These are phyloP conservation scores for Watsonalla cultraria DNA, from an alignment of 2,888 invertebrate species.

Conservation along the genomic window DNA sequence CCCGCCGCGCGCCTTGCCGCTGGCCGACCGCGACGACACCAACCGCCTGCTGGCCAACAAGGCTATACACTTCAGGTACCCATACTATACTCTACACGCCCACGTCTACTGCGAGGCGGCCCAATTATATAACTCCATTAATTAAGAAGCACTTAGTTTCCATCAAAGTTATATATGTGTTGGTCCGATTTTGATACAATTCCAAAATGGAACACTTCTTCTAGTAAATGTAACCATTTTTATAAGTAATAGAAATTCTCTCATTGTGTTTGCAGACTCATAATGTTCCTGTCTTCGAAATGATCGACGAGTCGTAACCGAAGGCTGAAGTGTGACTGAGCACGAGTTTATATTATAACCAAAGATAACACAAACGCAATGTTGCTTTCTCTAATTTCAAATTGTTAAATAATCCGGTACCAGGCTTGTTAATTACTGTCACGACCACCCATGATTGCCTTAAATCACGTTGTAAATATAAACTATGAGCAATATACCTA, in stretches of 20 bases:
- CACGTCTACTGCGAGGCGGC: no score
- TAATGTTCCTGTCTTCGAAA: conserved; percentile 90
- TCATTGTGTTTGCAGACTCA: conserved; percentile 80
- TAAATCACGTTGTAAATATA: no score
- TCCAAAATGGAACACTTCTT: no score
- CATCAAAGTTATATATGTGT: no score
- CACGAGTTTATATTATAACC: conserved; percentile 19
- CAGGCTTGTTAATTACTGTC: neutral
- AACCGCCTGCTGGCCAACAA: conserved; percentile 94
- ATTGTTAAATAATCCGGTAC: neutral
- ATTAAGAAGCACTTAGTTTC: no score
- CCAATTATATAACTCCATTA: no score
- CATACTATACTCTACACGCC: neutral
- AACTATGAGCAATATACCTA: no score
- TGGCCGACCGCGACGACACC: conserved; percentile 90
- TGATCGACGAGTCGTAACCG: conserved; percentile 46
- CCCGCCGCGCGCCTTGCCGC: conserved; percentile 87
- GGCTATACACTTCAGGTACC: conserved; percentile 92
- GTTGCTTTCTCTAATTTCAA: neutral
- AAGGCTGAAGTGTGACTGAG: conserved; percentile 7
- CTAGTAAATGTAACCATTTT: no score
- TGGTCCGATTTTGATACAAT: no score
- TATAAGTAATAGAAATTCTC: no score
- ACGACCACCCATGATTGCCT: no score
- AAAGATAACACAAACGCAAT: conserved; percentile 17